A percentile compares a stretch with the other conserved stretches of the same genome.
phyloP scores from a whole-genome alignment of 2,797 vertebrate species.

The Eutrigla gurnardus region DNA sequence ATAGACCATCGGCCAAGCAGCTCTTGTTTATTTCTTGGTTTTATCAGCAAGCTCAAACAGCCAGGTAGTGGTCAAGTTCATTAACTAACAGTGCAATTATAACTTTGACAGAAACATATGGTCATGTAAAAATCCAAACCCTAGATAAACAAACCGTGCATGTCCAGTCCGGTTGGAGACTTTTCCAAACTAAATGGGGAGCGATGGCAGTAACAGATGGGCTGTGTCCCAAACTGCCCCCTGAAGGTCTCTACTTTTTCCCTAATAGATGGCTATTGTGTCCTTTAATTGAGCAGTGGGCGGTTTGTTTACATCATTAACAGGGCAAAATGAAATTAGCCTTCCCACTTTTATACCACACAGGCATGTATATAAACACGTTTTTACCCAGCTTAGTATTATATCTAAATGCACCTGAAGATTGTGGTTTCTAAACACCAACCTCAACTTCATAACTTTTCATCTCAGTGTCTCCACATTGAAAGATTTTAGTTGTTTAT shows the following conservation, averaged over 20 bases:
- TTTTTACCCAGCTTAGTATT: not conserved
- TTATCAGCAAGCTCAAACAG: not conserved
- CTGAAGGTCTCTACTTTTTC: not conserved
- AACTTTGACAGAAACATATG: not conserved
- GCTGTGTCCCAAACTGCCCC: constrained; percentile 15
- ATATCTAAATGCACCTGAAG: constrained; percentile 19
- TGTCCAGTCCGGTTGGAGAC: constrained; percentile 14
- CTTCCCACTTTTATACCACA: constrained; percentile 12
- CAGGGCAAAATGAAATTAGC: constrained; percentile 34
- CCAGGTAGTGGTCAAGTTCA: constrained; percentile 9
- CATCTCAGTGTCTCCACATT: constrained; percentile 26
- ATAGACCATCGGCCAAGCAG: not conserved
- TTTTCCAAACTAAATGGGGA: constrained; percentile 22
- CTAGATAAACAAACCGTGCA: not conserved
- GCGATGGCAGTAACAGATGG: constrained; percentile 12
- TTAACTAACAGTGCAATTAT: not conserved
- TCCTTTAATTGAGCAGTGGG: constrained; percentile 30
- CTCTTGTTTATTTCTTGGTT: not conserved
- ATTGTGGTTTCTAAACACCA: not conserved
- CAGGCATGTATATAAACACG: not conserved
- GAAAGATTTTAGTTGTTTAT: constrained; percentile 46
- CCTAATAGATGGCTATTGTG: constrained; percentile 10
- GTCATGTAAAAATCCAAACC: not conserved
- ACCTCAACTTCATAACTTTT: constrained; percentile 4
- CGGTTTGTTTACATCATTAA: constrained; percentile 48